Evolutionary conservation across 2,888 invertebrate genomes (phyloP), one percentile per base, ranked within the genome.

Genomic region (Epistrophella euchroma): DNA sequence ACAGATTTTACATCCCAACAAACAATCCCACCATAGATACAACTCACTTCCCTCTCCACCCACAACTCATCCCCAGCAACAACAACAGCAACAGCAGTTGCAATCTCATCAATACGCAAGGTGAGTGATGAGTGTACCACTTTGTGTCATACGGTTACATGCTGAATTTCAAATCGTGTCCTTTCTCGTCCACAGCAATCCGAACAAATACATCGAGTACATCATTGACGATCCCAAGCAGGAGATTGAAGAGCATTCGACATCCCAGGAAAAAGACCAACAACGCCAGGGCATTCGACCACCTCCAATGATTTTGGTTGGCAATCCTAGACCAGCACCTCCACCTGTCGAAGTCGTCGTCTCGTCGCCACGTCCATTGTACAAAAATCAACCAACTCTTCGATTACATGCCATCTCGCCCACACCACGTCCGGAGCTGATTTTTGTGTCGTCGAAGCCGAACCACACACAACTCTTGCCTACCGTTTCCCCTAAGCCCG

Each of bases 221-320:
- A 85, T 91, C 37, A 90, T 91, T 62, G 91, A 91, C 43, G 91
- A 91, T 3, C 92, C 91, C 0, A 89, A 91, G 22, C 91, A 91
- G 81, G 86, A 86, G 47, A 86, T 86, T 68, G 86, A 86, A 50
- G 86, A 86, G 40, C 86, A 74, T n/a, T 77, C 81, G 37, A 72
- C 72, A 13, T 90, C 91, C 2, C 81, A 91, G 76, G 91, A 91
- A 4, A 91, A 91, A 58, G 91, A 91, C 37, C 90, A 89, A 37
- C 90, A 89, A 4, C 89, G 89, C 1, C 88, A 84, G 19, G 50
- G 56, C 45, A 86, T 82, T 28, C 86, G 86, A 32, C 85, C 85
- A 2, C 86, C 86, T 10, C 86, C 82, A 17, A 11, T 78, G n/a
- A 45, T 58, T n/a, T 17, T 86, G 71, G 74, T 64, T 15, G 73